phyloP scores from a whole-genome alignment of 2,113 vertebrate genomes.

The Haemorhous mexicanus region DNA sequence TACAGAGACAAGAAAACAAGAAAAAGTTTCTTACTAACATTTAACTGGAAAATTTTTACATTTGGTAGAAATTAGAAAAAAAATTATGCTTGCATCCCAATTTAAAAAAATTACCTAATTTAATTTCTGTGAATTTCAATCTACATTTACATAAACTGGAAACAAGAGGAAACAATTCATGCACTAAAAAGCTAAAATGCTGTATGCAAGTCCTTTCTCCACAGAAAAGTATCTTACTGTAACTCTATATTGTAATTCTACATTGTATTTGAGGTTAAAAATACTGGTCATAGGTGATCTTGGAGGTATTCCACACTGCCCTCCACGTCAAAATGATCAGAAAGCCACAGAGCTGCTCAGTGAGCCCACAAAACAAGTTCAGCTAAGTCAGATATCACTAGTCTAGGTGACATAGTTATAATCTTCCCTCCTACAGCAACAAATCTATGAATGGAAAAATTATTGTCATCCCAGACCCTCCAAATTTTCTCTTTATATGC shows the following conservation, averaged over 20 bases:
- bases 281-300: neutral
- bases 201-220: neutral
- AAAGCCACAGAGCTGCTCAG: neutral
- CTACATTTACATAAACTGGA: neutral
- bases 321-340: rapidly evolving
- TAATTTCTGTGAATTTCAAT: neutral
- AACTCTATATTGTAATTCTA: neutral
- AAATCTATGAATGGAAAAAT: neutral
- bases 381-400: neutral
- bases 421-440: neutral
- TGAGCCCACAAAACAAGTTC: neutral
- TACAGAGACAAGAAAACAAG: neutral
- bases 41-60: neutral
- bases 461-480: neutral
- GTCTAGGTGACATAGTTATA: neutral
- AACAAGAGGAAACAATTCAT: neutral
- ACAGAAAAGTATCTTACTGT: neutral
- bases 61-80: neutral
- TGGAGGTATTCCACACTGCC: neutral
- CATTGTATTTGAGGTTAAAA: neutral
- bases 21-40: neutral
- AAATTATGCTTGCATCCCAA: neutral
- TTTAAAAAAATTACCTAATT: neutral
- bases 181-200: neutral
- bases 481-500: neutral